These are phyloP conservation scores for Barbus barbus DNA, from an alignment of 2,113 vertebrate species.

Conservation along the genomic window DNA sequence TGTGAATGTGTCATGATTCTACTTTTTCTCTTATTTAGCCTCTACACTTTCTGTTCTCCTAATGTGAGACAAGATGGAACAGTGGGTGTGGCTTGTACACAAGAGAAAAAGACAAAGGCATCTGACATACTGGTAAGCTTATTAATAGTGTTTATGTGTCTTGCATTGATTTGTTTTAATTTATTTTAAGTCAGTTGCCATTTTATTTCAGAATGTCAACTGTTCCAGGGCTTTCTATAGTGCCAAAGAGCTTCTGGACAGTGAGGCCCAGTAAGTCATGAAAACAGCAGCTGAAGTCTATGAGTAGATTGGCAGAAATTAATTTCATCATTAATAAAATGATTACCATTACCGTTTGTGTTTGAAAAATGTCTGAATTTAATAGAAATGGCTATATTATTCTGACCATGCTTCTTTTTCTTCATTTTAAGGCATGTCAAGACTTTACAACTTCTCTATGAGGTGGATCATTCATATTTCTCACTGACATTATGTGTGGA, in stretches of 20 bases:
- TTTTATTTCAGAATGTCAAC: conserved; percentile 45
- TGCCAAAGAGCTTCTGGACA: conserved; percentile 56
- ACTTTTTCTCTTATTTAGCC: conserved; percentile 35
- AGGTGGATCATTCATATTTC: conserved; percentile 33
- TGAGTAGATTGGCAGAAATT: not conserved
- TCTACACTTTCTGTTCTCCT: conserved; percentile 56
- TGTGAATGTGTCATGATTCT: not conserved
- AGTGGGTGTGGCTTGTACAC: conserved; percentile 33
- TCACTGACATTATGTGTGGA: not conserved
- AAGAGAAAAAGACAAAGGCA: conserved; percentile 40
- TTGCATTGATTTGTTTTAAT: not conserved
- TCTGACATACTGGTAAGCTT: conserved; percentile 37
- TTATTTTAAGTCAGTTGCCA: not conserved
- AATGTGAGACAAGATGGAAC: conserved; percentile 50
- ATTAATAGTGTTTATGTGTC: not conserved
- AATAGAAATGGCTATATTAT: not conserved
- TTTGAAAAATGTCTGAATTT: too few relatives aligned
- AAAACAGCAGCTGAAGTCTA: not conserved
- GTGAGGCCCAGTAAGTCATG: conserved; percentile 50
- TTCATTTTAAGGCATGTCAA: conserved; percentile 45
- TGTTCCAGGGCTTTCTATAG: conserved; percentile 52
- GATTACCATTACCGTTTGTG: too few relatives aligned
- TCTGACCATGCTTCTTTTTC: not conserved
- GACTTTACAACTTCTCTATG: conserved; percentile 48
- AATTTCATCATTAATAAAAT: not conserved